phyloP scores from a whole-genome alignment of 30 jellyfish, hydroid and myxozoan genomes.

The Sanderia malayensis region DNA sequence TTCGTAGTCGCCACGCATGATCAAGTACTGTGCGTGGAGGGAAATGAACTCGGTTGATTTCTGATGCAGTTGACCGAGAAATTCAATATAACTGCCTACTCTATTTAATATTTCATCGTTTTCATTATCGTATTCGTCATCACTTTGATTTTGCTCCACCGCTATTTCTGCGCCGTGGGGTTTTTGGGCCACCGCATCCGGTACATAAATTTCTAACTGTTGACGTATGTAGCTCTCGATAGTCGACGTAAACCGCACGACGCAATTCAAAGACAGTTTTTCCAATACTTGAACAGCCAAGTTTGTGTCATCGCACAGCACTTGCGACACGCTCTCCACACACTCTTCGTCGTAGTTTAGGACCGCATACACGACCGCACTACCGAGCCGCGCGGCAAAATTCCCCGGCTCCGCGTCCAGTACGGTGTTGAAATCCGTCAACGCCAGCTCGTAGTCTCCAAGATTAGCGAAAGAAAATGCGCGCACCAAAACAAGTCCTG shows the following conservation, averaged over 20 bases:
- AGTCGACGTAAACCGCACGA: conserved; percentile 25
- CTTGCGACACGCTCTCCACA: conserved; percentile 25
- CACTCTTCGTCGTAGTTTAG: conserved; percentile 59
- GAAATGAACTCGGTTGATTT: conserved; percentile 18
- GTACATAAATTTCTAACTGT: conserved; percentile 6
- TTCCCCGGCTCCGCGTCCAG: conserved; percentile 46
- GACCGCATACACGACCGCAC: conserved; percentile 68
- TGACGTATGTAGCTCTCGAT: conserved; percentile 28
- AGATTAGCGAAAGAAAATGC: conserved; percentile 74
- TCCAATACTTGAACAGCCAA: conserved; percentile 40
- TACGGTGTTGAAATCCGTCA: conserved; percentile 55
- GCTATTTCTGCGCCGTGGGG: too few relatives aligned
- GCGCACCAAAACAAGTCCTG: conserved; percentile 74
- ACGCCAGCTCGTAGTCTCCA: conserved; percentile 64
- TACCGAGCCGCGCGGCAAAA: conserved; percentile 67
- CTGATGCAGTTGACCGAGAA: conserved; percentile 14
- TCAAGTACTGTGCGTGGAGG: conserved; percentile 29
- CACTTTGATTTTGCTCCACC: background rate
- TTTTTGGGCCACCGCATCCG: too few relatives aligned
- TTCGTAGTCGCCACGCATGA: conserved; percentile 39
- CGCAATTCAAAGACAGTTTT: conserved; percentile 65
- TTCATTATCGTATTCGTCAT: background rate
- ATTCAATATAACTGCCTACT: conserved; percentile 36
- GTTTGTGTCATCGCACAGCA: conserved; percentile 43
- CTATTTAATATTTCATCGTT: conserved; percentile 5